Evolutionary conservation across 2,888 invertebrate species (phyloP).

Genomic region (Lithophane socia): DNA sequence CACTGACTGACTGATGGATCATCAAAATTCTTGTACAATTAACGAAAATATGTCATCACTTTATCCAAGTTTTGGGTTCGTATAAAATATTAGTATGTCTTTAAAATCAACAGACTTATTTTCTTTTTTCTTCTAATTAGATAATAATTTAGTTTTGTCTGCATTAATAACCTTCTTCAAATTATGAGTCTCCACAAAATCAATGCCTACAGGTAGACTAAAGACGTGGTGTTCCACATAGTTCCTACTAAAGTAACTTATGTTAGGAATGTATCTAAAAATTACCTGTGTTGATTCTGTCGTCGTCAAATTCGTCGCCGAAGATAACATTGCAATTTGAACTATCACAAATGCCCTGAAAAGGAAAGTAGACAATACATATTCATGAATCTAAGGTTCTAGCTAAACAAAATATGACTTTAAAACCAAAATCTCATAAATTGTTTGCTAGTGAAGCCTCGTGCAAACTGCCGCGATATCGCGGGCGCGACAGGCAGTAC

Average conservation of each 20-base stretch:
- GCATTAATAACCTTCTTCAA: background rate
- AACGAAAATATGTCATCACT: background rate
- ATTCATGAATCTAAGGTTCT: constrained; percentile 5
- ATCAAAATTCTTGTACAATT: no score
- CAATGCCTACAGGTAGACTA: background rate
- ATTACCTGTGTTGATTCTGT: constrained; percentile 70
- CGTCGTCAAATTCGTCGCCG: constrained; percentile 73
- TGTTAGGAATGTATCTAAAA: background rate
- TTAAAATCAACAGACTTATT: background rate
- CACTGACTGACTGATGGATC: no score
- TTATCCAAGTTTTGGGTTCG: no score
- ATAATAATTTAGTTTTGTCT: no score
- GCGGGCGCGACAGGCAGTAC: no score
- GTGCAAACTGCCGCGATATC: no score
- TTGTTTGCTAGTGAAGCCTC: constrained; percentile 15
- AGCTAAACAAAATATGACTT: constrained; percentile 12
- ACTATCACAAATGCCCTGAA: constrained; percentile 81
- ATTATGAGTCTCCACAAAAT: background rate
- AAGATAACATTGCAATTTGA: constrained; percentile 77
- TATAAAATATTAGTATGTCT: background rate
- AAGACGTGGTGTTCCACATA: background rate
- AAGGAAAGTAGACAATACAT: constrained; percentile 64
- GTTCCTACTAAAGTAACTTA: background rate
- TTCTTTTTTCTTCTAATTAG: background rate
- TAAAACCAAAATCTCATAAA: constrained; percentile 43